phyloP scores from a whole-genome alignment of 2,797 vertebrate species.

The Hylomyscus alleni region DNA sequence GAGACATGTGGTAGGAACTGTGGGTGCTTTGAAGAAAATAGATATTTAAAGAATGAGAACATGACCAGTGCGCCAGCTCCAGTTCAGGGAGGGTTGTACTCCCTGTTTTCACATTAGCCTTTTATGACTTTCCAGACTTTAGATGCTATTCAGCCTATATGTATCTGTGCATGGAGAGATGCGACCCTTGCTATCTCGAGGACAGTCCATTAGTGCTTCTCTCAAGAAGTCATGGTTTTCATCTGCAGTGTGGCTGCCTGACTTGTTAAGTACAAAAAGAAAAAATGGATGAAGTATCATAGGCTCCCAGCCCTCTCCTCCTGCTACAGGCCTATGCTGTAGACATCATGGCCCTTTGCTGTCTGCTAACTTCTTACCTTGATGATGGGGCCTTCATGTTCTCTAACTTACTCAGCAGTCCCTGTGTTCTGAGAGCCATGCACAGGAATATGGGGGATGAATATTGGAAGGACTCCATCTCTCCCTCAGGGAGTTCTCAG shows the following conservation, averaged over 20 bases:
- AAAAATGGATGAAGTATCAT: not conserved
- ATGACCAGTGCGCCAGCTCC: not conserved
- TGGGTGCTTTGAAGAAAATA: not conserved
- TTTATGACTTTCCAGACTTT: not conserved
- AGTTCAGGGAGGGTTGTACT: not conserved
- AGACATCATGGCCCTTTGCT: no score
- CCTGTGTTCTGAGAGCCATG: not conserved
- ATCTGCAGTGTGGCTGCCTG: not conserved
- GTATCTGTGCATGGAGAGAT: not conserved
- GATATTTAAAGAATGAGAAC: not conserved
- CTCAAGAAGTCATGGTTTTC: not conserved
- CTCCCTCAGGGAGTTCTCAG: not conserved
- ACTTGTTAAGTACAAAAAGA: fast-evolving
- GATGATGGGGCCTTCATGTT: no score
- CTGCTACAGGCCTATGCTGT: not conserved
- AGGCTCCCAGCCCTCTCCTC: not conserved
- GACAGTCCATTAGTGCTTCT: not conserved
- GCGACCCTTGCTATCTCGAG: not conserved
- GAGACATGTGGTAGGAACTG: not conserved
- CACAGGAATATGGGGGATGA: not conserved
- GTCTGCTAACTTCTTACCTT: not conserved
- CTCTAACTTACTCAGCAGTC: not conserved
- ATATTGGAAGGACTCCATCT: not conserved
- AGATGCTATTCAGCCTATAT: not conserved
- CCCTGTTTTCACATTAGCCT: not conserved